Evolutionary conservation across 2,888 invertebrate genomes (phyloP), one percentile per base, ranked within the genome.

Genomic region (Cacoxenus indagator): DNA sequence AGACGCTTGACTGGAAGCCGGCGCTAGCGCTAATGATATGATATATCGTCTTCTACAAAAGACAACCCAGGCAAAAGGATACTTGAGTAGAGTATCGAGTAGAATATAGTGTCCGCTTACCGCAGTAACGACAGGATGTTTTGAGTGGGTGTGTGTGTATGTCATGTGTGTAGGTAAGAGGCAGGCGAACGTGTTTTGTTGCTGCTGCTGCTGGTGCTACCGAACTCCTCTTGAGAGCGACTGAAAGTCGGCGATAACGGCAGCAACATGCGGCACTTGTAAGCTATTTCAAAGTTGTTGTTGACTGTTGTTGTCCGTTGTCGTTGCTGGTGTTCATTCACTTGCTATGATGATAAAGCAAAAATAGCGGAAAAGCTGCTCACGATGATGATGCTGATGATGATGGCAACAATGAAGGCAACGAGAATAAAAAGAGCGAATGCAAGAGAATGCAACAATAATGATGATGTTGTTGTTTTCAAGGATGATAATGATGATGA

Each of bases 251-350:
- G 71, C 80, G 80, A 80, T 80, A 80, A 83, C 82, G 82, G 76
- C 78, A 80, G 77, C 74, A 74, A 81, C 83, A 83, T 81, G 83
- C 83, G 82, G 75, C 81, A 80, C 80, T 83, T 80, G 83, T 81
- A 83, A 80, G 79, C 83, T 77, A 75, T 76, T 77, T 77, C 73
- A 76, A 73, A 31, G 76, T 65, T 67, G 67, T 71, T 78, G 76
- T 43, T 65, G 46, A 4, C 62, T 64, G 48, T 19, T 64, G 62
- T 22, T 71, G 67, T 64, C 71, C 48, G 43, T 61, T 67, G 22
- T 31, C 67, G 65, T 70, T 74, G 81, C 77, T 79, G 83, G 80
- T 81, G 78, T 83, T 80, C 83, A 83, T 79, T 80, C 83, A 83
- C 78, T 80, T 73, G 83, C 76, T 83, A 71, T 83, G 82, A 81